These are phyloP conservation scores for Oriolus oriolus DNA, from an alignment of 2,113 vertebrate genomes.

Conservation along the genomic window DNA sequence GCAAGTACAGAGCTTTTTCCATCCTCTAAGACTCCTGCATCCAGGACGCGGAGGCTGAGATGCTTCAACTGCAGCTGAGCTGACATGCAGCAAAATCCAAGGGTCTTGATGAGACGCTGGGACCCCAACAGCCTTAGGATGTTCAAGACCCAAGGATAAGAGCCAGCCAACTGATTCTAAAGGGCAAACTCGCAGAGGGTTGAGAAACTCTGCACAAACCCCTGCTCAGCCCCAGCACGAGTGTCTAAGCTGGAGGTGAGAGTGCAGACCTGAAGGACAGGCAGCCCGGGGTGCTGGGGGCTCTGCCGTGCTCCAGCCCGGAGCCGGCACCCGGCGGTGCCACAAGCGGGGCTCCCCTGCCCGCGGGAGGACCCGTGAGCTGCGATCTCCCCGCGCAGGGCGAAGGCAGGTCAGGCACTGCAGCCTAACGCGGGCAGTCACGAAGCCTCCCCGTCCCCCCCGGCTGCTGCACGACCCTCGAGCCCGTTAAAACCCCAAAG, in stretches of 20 bases:
- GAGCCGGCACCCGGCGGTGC: neutral
- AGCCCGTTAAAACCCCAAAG: neutral
- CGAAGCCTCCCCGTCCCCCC: neutral
- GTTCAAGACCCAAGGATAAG: neutral
- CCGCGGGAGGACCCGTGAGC: neutral
- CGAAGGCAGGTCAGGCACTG: neutral
- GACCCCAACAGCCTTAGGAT: neutral
- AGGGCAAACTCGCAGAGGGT: neutral
- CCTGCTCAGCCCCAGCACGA: neutral
- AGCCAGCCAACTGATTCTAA: neutral
- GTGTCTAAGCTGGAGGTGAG: neutral
- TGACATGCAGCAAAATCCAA: neutral
- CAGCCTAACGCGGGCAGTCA: neutral
- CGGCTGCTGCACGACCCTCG: neutral
- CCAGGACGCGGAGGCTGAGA: neutral
- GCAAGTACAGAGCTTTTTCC: neutral
- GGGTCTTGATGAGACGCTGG: neutral
- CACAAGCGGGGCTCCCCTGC: neutral
- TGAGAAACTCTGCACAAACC: neutral
- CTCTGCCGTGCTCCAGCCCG: neutral
- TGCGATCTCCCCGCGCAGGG: neutral
- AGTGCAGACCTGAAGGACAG: neutral
- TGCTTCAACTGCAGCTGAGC: neutral
- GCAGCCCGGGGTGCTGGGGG: no score
- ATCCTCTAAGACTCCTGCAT: neutral